phyloP scores from a whole-genome alignment of 2,113 vertebrate genomes.

The Chauna torquata region DNA sequence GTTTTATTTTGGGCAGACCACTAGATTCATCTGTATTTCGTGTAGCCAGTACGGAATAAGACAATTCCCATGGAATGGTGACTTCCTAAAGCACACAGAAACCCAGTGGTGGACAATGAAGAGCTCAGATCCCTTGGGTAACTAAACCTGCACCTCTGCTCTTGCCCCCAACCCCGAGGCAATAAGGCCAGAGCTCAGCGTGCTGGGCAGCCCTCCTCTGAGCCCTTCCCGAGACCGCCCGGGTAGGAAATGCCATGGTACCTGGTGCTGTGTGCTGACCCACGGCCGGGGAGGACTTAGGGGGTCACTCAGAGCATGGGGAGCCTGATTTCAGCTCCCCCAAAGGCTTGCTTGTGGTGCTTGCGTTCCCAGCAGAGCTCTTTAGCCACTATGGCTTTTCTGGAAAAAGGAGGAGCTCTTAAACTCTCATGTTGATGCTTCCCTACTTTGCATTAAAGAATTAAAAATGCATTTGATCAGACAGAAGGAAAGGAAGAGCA shows the following conservation, averaged over 20 bases:
- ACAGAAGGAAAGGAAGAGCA: neutral
- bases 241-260: accelerated
- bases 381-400: neutral
- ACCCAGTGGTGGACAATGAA: neutral
- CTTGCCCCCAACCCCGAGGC: neutral
- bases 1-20: neutral
- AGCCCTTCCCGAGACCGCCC: neutral
- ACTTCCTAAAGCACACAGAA: neutral
- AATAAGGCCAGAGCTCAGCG: neutral
- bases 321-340: neutral
- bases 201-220: neutral
- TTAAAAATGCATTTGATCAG: slow-evolving; percentile 2
- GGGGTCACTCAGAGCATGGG: neutral
- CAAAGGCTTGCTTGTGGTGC: neutral
- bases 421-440: neutral
- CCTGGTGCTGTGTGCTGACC: neutral
- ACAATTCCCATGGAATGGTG: neutral
- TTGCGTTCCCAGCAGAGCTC: neutral
- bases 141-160: neutral
- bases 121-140: neutral
- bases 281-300: neutral
- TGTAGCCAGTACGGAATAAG: neutral
- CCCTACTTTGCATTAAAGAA: slow-evolving; percentile 5
- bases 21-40: neutral
- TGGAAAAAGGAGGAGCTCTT: neutral